A percentile compares a stretch with the other conserved stretches of the same genome.
These are phyloP conservation scores for Micrasema longulum DNA, from an alignment of 1,140 invertebrate genomes.

Conservation along the genomic window DNA sequence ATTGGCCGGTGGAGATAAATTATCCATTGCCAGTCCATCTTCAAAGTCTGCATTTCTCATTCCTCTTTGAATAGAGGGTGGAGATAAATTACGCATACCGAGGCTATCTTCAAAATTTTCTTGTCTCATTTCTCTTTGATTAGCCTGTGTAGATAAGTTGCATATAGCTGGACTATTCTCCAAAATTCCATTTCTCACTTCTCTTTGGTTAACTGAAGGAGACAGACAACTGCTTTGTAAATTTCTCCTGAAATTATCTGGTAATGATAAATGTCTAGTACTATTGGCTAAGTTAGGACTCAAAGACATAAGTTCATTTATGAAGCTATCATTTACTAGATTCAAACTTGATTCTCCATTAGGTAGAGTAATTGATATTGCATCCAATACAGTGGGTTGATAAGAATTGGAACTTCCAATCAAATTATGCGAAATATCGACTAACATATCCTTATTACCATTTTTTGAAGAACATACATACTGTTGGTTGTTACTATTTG, in stretches of 20 bases:
- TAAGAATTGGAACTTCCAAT: slow-evolving; percentile 4
- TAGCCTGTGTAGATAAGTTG: background rate
- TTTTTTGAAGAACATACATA: background rate
- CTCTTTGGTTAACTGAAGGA: slow-evolving; percentile 11
- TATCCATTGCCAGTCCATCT: background rate
- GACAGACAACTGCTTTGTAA: background rate
- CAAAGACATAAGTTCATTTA: background rate
- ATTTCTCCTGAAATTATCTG: no score
- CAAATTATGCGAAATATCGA: slow-evolving; percentile 4
- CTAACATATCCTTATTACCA: background rate
- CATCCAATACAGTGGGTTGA: background rate
- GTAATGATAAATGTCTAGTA: no score
- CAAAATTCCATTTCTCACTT: background rate
- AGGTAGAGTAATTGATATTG: background rate
- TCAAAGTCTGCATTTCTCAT: slow-evolving; percentile 3
- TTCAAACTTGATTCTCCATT: background rate
- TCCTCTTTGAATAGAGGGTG: background rate
- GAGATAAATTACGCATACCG: background rate
- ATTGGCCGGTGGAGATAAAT: slow-evolving; percentile 1
- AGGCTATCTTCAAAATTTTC: background rate
- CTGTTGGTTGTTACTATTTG: background rate
- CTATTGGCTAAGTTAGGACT: no score
- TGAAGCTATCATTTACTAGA: slow-evolving; percentile 4
- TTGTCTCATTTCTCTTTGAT: background rate
- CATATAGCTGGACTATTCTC: no score